A percentile compares a stretch with the other conserved stretches of the same genome.
Evolutionary conservation across 2,113 vertebrate species (phyloP).

Genomic region (Noturus placidus): DNA sequence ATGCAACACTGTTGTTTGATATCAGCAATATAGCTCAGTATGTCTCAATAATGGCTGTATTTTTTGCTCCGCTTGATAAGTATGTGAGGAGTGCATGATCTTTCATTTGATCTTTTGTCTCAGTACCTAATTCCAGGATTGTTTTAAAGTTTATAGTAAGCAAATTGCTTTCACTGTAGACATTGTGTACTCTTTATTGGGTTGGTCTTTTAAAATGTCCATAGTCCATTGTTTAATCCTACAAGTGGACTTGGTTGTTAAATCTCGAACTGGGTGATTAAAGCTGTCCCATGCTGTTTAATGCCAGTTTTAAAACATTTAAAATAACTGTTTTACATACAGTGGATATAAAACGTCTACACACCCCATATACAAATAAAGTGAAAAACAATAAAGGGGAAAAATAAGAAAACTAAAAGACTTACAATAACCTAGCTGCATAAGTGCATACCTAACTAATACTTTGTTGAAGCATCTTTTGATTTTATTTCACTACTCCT

Average conservation of each 20-base stretch:
- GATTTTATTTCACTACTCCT: too few species aligned
- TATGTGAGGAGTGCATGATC: not conserved
- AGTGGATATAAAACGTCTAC: too few species aligned
- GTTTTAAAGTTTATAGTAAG: not conserved
- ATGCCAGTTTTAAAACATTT: not conserved
- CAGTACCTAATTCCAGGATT: not conserved
- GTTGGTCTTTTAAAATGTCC: constrained; percentile 12
- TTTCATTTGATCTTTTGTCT: not conserved
- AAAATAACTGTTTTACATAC: not conserved
- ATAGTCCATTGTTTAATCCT: constrained; percentile 15
- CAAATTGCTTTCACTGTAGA: constrained; percentile 1
- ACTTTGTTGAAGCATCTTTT: too few species aligned
- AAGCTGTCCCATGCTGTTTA: not conserved
- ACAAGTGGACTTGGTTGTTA: not conserved
- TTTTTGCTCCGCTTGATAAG: not conserved
- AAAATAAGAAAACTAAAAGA: too few species aligned
- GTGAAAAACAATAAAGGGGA: too few species aligned
- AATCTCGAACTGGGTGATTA: not conserved
- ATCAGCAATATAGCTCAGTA: not conserved
- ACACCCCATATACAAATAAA: too few species aligned
- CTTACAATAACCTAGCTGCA: too few species aligned
- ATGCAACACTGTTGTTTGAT: not conserved
- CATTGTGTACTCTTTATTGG: not conserved
- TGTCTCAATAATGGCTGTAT: not conserved
- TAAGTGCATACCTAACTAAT: too few species aligned